Base-by-base conservation (phyloP, 2,113 vertebrate species). In the Zosterops pallidus region DNA sequence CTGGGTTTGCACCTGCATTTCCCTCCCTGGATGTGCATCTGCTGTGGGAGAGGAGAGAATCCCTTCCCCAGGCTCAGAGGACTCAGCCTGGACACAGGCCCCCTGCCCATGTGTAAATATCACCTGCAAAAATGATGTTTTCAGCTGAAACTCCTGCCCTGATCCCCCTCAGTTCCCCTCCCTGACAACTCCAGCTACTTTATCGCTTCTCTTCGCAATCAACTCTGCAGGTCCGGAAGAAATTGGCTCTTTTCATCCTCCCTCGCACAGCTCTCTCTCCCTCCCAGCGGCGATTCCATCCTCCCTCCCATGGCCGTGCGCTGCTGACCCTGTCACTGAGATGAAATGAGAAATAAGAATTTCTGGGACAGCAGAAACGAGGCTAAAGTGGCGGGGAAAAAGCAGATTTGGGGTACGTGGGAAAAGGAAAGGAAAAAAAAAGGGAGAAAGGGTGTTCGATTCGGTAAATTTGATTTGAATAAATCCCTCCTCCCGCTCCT, bases 401-500 rank as follows among this genome's bases (percentile, higher is more conserved):
- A 5, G 24, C 55, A 42, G 10, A 46, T n/a, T 46, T 29, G 29
- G 5, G 35, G 56, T 21, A 77, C 11, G 28, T 10, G 22, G 9
- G 16, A 68, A 29, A 23, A 85, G 5, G 21, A 20, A 68, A 65
- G 9, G 2, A 9, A 10, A 39, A 37, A 35, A 11, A 52, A 9
- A 2, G 1, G 6, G 7, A 2, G 0, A 12, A 4, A 4, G 26
- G 4, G 12, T 59, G 57, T 5, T 92, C 69, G 77, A 88, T 72
- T 93, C 76, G 75, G 95, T 60, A 71, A 75, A 65, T 28, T 85
- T 52, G 35, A 87, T 96, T 89, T 89, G 67, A 89, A 91, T 94
- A 96, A 92, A 83, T 56, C 83, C 89, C 95, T 77, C 97, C 96
- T 88, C 74, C 59, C 1, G 3, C 53, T 63, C 24, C 3, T 79